Base-by-base conservation (phyloP, 2,797 vertebrate species). In the Argya squamiceps region DNA sequence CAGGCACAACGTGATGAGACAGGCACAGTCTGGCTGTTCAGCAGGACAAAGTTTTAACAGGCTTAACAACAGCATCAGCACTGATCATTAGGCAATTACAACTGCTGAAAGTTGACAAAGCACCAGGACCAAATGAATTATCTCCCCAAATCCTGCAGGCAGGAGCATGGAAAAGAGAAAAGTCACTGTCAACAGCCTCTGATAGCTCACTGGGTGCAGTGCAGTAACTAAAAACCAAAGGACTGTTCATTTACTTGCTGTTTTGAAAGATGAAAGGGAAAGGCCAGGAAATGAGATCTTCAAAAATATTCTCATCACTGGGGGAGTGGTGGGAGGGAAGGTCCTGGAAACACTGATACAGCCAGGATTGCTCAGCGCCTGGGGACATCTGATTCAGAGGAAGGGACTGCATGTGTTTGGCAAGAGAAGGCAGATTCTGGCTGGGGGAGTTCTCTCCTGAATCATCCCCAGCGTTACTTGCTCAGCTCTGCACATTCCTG, bases 51-150 rank as follows among this genome's bases (percentile, higher is more conserved):
- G 86, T 90, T 93, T 93, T 94, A 98, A 97, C 96, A 96, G 91
- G 85, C 85, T 93, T 93, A 97, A 94, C 58, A 94, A 94, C 92
- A 73, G 83, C 93, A 96, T 97, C 93, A 75, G 89, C 93, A 79
- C 88, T 95, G 94, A 97, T 96, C 94, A 96, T 95, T 91, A 97
- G 80, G 78, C 84, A 97, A 97, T 96, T 93, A 80, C 84, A 96
- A 63, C 82, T 84, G 87, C 85, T 69, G 94, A 93, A 95, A 91
- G 95, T 84, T 96, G 94, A 95, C 92, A 96, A 96, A 91, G 87
- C 76, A 78, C 50, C 88, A 50, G 89, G 73, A 96, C 94, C 73
- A 95, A 93, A 90, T 94, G 88, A 97, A 98, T 97, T 97, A 96
- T 94, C 70, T 84, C 58, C 87, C 73, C 74, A 82, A 91, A 96